These are phyloP conservation scores for Apantesis nais DNA, from an alignment of 2,888 invertebrate genomes.

Conservation along the genomic window DNA sequence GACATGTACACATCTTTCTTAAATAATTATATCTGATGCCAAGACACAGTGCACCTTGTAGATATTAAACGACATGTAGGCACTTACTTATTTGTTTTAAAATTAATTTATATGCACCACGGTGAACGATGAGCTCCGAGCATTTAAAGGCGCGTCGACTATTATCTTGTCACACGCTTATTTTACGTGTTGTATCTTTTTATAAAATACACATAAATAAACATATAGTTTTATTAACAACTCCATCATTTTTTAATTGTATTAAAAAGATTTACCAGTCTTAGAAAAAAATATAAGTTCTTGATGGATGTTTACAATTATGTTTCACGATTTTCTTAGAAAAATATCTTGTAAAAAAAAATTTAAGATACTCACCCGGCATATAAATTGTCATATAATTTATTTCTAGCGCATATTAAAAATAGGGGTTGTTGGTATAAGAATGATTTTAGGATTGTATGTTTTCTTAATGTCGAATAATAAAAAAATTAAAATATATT, in stretches of 20 bases:
- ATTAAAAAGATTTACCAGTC: neutral
- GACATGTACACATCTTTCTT: constrained; percentile 10
- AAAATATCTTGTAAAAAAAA: neutral
- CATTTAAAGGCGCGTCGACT: constrained; percentile 38
- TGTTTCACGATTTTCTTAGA: neutral
- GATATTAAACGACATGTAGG: constrained; percentile 23
- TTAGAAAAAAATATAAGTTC: neutral
- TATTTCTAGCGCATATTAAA: no score
- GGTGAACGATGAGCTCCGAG: constrained; percentile 43
- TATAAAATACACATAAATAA: constrained; percentile 7
- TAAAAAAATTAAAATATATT: no score
- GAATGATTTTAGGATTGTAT: no score
- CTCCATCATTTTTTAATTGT: neutral
- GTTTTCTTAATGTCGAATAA: no score
- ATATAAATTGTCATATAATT: no score
- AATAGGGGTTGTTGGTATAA: no score
- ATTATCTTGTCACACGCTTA: constrained; percentile 44
- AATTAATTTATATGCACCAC: constrained; percentile 49
- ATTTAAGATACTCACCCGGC: no score
- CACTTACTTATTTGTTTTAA: constrained; percentile 38
- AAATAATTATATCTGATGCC: constrained; percentile 23
- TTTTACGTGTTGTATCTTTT: constrained; percentile 29
- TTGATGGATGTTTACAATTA: neutral
- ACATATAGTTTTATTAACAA: neutral
- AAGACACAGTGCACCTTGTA: constrained; percentile 30